Base-by-base conservation (phyloP, 2,797 vertebrate genomes). In the Lateolabrax maculatus region DNA sequence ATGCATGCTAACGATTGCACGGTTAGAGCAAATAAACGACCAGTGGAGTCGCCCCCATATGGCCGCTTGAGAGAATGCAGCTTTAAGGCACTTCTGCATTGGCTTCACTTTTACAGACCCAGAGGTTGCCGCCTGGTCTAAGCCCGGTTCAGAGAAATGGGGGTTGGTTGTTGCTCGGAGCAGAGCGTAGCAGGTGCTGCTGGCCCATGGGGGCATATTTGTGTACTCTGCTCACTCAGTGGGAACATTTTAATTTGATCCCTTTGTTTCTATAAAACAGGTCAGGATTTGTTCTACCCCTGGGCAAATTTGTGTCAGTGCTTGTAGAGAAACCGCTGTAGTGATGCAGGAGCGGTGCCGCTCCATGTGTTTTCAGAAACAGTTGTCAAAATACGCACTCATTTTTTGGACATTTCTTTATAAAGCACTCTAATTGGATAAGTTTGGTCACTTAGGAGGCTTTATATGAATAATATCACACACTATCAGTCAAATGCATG, bases 161-260 rank as follows among this genome's bases (percentile, higher is more conserved):
- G 41, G 23, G 48, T n/a, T n/a, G n/a, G n/a, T n/a, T 23, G 18
- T 25, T 64, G 65, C 62, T 64, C 66, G 51, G 80, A 84, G 65
- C 16, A 43, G 53, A 81, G 71, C 65, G 19, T 83, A 88, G 88
- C 92, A 92, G 90, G 90, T 91, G 91, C 86, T 77, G 85, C 57
- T 69, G 76, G 79, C 90, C 83, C 89, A 80, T 71, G 77, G 81
- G 85, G 86, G 66, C 81, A 84, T 87, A 77, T 85, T 84, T 90
- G 89, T 83, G 80, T 88, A 80, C 89, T 84, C 79, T 93, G 93
- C 87, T 93, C 90, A 88, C 90, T 92, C 89, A 89, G 76, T 90
- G 85, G 91, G 89, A 94, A 93, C 88, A 90, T 94, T 94, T 94
- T 93, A 94, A 94, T 94, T 93, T 93, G 89, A 93, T 91, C 86